Percentiles rank a stretch among this genome's conserved stretches.
Evolutionary conservation across 1,140 invertebrate species (phyloP).

Genomic region (Drosophila ironensis): DNA sequence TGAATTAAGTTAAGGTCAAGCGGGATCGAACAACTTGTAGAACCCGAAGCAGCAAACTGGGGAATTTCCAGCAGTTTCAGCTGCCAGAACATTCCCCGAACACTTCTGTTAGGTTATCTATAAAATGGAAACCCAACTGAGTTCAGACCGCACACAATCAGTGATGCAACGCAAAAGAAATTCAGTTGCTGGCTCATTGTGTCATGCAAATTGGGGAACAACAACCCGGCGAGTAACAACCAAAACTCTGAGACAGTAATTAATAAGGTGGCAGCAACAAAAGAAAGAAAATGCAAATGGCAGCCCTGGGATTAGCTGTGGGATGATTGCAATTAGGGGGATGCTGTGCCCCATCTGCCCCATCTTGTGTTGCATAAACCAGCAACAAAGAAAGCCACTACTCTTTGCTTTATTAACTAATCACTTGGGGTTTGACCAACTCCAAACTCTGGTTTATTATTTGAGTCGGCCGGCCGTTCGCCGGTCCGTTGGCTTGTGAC

Average conservation of each 20-base stretch:
- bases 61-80: slow-evolving; percentile 1
- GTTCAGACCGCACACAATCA: not conserved
- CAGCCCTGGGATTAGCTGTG: slow-evolving; percentile 23
- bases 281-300: slow-evolving; percentile 16
- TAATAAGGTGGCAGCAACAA: slow-evolving; percentile 21
- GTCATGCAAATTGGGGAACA: slow-evolving; percentile 30
- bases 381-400: slow-evolving; percentile 29
- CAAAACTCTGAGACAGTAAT: slow-evolving; percentile 9
- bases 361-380: slow-evolving; percentile 30
- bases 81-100: not conserved
- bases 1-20: slow-evolving; percentile 4
- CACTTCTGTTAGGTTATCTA: not conserved
- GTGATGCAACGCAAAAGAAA: slow-evolving; percentile 43
- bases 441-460: slow-evolving; percentile 26
- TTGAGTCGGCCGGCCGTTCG: slow-evolving; percentile 21
- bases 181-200: slow-evolving; percentile 22
- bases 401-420: slow-evolving; percentile 46
- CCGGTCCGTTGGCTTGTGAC: slow-evolving; percentile 66
- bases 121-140: not conserved
- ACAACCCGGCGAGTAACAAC: too few relatives aligned
- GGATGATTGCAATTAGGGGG: slow-evolving; percentile 37
- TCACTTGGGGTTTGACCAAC: slow-evolving; percentile 48
- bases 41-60: not conserved
- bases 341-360: slow-evolving; percentile 8
- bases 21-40: not conserved